Evolutionary conservation across 2,888 invertebrate species (phyloP).

Genomic region (Cloeon dipterum): DNA sequence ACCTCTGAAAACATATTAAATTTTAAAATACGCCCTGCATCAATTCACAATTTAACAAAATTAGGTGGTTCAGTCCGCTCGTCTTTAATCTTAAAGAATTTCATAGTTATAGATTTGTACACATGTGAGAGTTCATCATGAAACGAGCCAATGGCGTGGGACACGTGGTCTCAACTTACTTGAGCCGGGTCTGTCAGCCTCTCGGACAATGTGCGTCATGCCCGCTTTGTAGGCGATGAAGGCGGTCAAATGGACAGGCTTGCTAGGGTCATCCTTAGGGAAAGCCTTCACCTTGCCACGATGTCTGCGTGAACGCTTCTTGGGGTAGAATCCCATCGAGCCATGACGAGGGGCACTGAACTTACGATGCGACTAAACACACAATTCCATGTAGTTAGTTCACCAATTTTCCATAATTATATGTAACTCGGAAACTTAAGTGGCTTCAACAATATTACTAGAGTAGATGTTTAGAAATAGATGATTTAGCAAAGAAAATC

Average conservation of each 20-base stretch:
- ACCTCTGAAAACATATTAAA: constrained; percentile 45
- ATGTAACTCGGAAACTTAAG: too few relatives aligned
- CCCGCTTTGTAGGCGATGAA: constrained; percentile 98
- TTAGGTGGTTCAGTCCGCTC: background rate
- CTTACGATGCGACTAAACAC: constrained; percentile 90
- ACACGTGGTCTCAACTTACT: constrained; percentile 43
- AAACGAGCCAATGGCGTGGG: background rate
- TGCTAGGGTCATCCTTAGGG: constrained; percentile 89
- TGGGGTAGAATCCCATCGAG: constrained; percentile 99
- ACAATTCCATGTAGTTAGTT: too few relatives aligned
- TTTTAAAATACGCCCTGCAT: too few relatives aligned
- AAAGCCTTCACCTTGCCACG: constrained; percentile 99
- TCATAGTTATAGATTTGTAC: constrained; percentile 1
- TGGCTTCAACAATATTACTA: too few relatives aligned
- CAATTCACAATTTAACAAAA: background rate
- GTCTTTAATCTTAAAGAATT: background rate
- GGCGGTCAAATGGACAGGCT: constrained; percentile 93
- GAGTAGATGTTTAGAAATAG: too few relatives aligned
- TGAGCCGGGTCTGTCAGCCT: constrained; percentile 95
- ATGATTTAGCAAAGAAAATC: too few relatives aligned
- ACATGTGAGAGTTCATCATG: background rate
- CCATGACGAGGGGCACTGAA: constrained; percentile 99
- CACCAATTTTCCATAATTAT: too few relatives aligned
- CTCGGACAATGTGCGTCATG: constrained; percentile 98
- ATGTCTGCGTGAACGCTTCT: constrained; percentile 88